Evolutionary conservation across 2,797 vertebrate genomes (phyloP), one percentile per base, ranked within the genome.

Genomic region (Monodelphis domestica): DNA sequence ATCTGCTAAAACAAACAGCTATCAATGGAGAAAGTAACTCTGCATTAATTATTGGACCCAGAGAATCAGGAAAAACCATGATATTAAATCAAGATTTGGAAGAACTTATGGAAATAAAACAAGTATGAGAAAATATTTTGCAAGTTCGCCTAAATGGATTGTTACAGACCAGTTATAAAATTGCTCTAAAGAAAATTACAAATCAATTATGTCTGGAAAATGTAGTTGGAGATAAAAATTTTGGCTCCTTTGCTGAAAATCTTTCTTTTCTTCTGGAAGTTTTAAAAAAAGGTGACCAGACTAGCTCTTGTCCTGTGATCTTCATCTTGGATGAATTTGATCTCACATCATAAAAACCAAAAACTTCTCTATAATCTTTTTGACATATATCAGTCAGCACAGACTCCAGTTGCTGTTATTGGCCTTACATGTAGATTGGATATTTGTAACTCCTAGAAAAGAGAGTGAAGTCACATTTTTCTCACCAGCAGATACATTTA

Each of bases 251-350:
- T n/a, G n/a, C n/a, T n/a, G n/a, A n/a, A n/a, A n/a, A n/a, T n/a
- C n/a, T n/a, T n/a, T n/a, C n/a, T n/a, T n/a, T n/a, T n/a, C n/a
- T n/a, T n/a, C n/a, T n/a, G n/a, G n/a, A n/a, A n/a, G n/a, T 95
- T 96, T 96, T 96, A 92, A 93, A 70, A 99, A 99, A 99, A 99
- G 99, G 99, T 90, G 98, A 99, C 50, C 98, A 99, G 90, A 98
- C 91, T 89, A 99, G 98, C 98, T 99, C 99, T 94, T 99, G 99
- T 17, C 99, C 99, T 0, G 98, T 99, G 96, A 91, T 99, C 91
- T 99, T 99, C 95, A 90, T 99, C n/a, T 98, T 99, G 98, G 99
- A 99, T 95, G 99, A 99, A 97, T 99, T 99, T 88, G 99, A 99
- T 98, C 98, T 99, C 99, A 55, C 99, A 99, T 97, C 99, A 99